Base-by-base conservation (phyloP, 2,113 vertebrate species). In the Ameiurus melas region DNA sequence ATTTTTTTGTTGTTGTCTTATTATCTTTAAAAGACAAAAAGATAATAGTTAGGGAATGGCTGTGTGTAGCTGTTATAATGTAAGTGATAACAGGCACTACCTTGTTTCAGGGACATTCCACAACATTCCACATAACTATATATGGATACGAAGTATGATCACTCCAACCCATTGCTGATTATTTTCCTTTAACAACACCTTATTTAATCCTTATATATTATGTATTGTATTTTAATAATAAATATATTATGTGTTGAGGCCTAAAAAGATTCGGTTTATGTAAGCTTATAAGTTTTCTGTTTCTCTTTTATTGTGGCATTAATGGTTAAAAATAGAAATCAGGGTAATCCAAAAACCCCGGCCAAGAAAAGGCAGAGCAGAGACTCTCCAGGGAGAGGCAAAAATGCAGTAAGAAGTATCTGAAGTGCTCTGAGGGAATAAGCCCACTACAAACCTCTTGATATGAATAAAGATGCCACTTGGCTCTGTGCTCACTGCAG, bases 401-500 rank as follows among this genome's bases (percentile, higher is more conserved):
- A 53, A 62, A 88, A 53, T 22, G 55, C 83, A 25, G 60, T 39
- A 79, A 79, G 33, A 85, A 80, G 57, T 57, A 80, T 88, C 73
- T 80, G 47, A 79, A 88, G 87, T 68, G 83, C 87, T 85, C 87
- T 30, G 51, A 78, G 70, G 68, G 68, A 77, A 83, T 89, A 86
- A 86, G 78, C 66, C 84, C 85, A 89, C 85, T 89, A 90, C 79
- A 88, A 39, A 64, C 51, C 79, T 60, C 89, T 90, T 90, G 58
- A 90, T 85, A 66, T 64, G 83, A 88, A 68, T 66, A 86, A 89
- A 86, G 85, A 89, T 79, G 60, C 83, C 88, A 84, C 84, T 88
- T 81, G 64, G 60, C 77, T 85, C 73, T 73, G 58, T 66, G 20
- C 88, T 85, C 75, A 70, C 43, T 62, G 85, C 73, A 79, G 87